Evolutionary conservation across 1,140 invertebrate genomes (phyloP).

Genomic region (Gonioctena quinquepunctata): DNA sequence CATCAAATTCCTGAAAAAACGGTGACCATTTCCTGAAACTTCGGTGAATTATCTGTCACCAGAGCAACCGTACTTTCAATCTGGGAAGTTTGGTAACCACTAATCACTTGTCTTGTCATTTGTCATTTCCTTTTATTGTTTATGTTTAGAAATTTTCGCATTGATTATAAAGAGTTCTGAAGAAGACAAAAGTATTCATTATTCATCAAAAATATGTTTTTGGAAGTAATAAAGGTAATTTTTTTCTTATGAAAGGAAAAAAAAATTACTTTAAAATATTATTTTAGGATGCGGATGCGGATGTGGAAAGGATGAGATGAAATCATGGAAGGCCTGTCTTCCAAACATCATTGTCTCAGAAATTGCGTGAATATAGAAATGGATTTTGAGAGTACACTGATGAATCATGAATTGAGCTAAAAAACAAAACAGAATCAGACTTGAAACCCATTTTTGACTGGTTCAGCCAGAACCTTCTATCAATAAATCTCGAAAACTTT

Average conservation of each 20-base stretch:
- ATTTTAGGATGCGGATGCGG: neutral
- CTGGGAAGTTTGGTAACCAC: conserved; percentile 9
- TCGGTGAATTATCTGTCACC: too few species aligned
- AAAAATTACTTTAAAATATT: neutral
- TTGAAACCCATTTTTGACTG: too few species aligned
- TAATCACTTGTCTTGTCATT: too few species aligned
- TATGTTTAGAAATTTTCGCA: neutral
- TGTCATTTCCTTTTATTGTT: neutral
- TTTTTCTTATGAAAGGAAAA: neutral
- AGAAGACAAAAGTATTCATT: neutral
- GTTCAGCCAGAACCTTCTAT: too few species aligned
- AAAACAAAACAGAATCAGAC: too few species aligned
- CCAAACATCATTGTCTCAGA: neutral
- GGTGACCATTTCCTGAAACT: too few species aligned
- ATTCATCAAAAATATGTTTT: neutral
- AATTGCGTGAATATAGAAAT: neutral
- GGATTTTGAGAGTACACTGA: neutral
- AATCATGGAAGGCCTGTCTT: neutral
- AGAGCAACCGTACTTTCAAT: neutral
- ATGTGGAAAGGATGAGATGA: neutral
- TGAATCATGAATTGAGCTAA: too few species aligned
- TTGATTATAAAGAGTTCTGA: neutral
- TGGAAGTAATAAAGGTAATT: conserved; percentile 2
- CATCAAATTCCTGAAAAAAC: too few species aligned
- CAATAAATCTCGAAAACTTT: too few species aligned